Evolutionary conservation across 2,888 invertebrate genomes (phyloP).

Genomic region (Cheilosia scutellata): DNA sequence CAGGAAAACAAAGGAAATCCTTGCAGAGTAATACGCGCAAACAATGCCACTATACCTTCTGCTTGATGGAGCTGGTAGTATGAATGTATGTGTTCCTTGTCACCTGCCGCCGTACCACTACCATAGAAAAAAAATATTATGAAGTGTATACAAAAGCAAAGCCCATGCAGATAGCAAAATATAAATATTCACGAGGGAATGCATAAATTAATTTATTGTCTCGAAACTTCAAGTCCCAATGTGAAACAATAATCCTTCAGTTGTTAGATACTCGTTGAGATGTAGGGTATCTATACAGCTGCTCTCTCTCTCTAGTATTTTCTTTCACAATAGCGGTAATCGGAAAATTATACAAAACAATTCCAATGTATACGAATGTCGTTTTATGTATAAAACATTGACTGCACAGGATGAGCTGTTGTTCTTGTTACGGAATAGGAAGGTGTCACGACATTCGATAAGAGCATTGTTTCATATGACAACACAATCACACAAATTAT

Average conservation of each 20-base stretch:
- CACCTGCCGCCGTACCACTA: background rate
- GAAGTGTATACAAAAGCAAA: slow-evolving; percentile 20
- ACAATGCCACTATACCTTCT: slow-evolving; percentile 16
- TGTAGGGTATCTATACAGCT: background rate
- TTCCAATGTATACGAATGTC: slow-evolving; percentile 67
- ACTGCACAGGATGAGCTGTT: slow-evolving; percentile 19
- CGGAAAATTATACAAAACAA: slow-evolving; percentile 69
- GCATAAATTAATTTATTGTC: slow-evolving; percentile 51
- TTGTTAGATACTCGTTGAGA: background rate
- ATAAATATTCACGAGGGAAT: slow-evolving; percentile 68
- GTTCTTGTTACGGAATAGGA: background rate
- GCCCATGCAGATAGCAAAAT: slow-evolving; percentile 22
- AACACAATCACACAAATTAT: slow-evolving; percentile 64
- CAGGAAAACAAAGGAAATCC: slow-evolving; percentile 11
- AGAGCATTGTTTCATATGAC: slow-evolving; percentile 25
- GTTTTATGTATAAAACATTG: slow-evolving; percentile 64
- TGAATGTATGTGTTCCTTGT: slow-evolving; percentile 5
- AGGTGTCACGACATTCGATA: slow-evolving; percentile 43
- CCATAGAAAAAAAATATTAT: too few relatives aligned
- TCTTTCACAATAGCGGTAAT: slow-evolving; percentile 49
- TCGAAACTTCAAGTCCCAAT: background rate
- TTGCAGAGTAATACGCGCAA: slow-evolving; percentile 26
- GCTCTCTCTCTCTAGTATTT: background rate
- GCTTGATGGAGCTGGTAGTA: background rate
- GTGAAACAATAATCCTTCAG: slow-evolving; percentile 16